Percentiles rank a stretch among this genome's conserved stretches.
These are phyloP conservation scores for Reticulitermes speratus DNA, from an alignment of 1,140 invertebrate species.

Conservation along the genomic window DNA sequence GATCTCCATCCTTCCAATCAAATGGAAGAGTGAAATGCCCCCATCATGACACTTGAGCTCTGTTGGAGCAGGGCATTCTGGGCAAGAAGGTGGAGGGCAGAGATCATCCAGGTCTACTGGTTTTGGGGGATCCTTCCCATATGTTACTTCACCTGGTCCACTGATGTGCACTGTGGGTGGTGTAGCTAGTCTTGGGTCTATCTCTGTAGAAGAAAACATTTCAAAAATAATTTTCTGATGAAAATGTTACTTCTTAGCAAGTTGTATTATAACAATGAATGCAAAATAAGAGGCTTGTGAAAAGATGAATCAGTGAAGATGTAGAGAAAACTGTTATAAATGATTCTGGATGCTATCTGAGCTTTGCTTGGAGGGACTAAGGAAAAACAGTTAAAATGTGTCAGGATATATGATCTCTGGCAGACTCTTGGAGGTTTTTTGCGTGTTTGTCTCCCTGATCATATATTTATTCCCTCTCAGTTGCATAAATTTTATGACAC, in stretches of 20 bases:
- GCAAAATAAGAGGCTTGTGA: too few species aligned
- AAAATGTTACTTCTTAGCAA: not conserved
- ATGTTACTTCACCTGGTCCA: constrained; percentile 38
- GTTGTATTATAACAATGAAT: too few species aligned
- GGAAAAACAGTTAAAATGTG: too few species aligned
- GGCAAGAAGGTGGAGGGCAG: constrained; percentile 59
- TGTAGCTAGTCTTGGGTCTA: constrained; percentile 49
- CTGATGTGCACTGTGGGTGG: constrained; percentile 43
- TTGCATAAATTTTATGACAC: too few species aligned
- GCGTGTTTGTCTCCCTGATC: too few species aligned
- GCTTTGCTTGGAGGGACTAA: too few species aligned
- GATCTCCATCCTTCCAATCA: constrained; percentile 57
- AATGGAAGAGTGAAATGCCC: constrained; percentile 54
- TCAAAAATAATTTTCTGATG: not conserved
- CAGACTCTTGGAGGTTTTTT: too few species aligned
- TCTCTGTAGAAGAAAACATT: constrained; percentile 43
- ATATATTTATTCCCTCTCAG: too few species aligned
- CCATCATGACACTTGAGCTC: constrained; percentile 59
- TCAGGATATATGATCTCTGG: too few species aligned
- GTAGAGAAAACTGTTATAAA: too few species aligned
- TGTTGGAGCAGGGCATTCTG: constrained; percentile 56
- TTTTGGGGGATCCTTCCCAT: constrained; percentile 44
- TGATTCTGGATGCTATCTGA: too few species aligned
- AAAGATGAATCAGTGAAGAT: too few species aligned
- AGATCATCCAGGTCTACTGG: constrained; percentile 55